Evolutionary conservation across 2,797 vertebrate species (phyloP), one percentile per base, ranked within the genome.

Genomic region (Sus cebifrons): DNA sequence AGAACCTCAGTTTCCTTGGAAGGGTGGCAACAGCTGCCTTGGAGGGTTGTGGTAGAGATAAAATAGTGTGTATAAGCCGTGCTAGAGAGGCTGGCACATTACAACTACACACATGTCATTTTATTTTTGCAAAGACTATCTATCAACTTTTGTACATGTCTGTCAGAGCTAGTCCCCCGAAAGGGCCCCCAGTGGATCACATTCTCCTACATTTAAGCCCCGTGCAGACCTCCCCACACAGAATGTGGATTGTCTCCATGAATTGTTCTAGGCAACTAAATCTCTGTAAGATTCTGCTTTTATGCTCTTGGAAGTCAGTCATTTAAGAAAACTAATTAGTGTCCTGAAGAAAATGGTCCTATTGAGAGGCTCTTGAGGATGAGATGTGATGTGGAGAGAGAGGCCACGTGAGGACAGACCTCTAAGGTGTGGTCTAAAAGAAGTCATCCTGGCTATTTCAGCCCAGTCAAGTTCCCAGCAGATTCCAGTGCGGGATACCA

Each of bases 381-480:
- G 65, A 79, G 27, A 49, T 62, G 9, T 21, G 9, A 23, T 1
- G 2, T 20, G 12, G 14, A 32, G 0, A 56, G 40, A 79, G 73
- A 20, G 5, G 6, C 8, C 29, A n/a, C 2, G 0, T 29, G 56
- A 40, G 1, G n/a, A 8, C 3, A 10, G 18, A 4, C 60, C 23
- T 17, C 40, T 16, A 83, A 49, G 8, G 70, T 0, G 4, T 18
- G 74, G 15, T 7, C 16, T 21, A 23, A 36, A 81, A 56, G 49
- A 58, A 21, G 18, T 18, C 71, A 60, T n/a, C n/a, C 25, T 1
- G 40, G 40, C 32, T 40, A 27, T 13, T 14, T 40, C 60, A n/a
- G n/a, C 2, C 60, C 20, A 32, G 58, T 9, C 18, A 82, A 58
- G 58, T 1, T 44, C 25, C 18, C 11, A 0, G 17, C 6, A 32